These are phyloP conservation scores for Eulemur rubriventer DNA, from an alignment of 2,797 vertebrate species.

Conservation along the genomic window DNA sequence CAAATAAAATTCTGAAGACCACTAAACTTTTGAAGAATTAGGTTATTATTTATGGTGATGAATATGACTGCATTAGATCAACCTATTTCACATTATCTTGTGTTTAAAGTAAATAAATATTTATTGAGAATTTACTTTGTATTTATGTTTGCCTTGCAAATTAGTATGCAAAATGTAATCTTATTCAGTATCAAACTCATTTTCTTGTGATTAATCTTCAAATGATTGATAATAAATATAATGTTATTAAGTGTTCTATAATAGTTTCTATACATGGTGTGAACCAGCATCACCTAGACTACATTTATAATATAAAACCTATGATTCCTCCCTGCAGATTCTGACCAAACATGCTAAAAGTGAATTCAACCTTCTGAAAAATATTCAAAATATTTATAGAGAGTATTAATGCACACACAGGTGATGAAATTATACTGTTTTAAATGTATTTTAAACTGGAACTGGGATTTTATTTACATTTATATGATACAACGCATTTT, in stretches of 20 bases:
- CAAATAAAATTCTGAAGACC: neutral
- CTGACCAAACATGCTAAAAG: neutral
- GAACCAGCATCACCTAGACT: neutral
- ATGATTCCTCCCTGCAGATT: neutral
- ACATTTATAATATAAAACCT: neutral
- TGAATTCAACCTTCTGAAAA: neutral
- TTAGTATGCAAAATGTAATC: neutral
- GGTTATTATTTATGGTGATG: neutral
- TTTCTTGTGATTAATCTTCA: neutral
- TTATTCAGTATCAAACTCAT: neutral
- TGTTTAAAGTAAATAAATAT: neutral
- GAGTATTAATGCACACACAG: neutral
- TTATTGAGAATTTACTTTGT: neutral
- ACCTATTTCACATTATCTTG: neutral
- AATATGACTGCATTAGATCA: neutral
- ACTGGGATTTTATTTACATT: neutral
- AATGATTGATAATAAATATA: neutral
- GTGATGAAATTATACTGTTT: neutral
- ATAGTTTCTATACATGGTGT: neutral
- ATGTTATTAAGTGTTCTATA: neutral
- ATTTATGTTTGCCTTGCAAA: neutral
- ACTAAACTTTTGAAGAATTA: neutral
- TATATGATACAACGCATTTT: neutral
- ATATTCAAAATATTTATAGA: neutral
- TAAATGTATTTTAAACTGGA: neutral